Conservation (phyloP, 2,113 vertebrate genomes). For the Ameiurus melas region DNA sequence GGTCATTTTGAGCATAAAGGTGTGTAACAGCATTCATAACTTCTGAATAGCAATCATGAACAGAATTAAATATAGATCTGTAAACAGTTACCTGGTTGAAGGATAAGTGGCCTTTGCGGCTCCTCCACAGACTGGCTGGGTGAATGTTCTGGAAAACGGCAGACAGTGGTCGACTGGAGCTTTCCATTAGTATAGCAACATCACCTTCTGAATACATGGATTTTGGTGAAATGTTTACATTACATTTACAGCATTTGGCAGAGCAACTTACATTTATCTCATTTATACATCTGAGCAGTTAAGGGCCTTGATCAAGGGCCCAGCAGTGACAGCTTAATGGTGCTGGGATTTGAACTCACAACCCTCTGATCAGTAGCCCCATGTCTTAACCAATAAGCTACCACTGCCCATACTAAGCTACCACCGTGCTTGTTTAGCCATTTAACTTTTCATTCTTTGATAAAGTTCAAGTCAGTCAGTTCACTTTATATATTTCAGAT, state of each 20-base stretch:
- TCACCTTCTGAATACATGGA: slow-evolving; percentile 29
- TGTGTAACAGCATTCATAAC: not conserved
- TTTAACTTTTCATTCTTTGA: not conserved
- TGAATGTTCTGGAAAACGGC: slow-evolving; percentile 91
- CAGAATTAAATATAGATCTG: not conserved
- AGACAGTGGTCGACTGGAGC: slow-evolving; percentile 83
- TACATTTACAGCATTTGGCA: no score
- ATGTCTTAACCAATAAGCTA: no score
- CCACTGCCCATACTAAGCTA: no score
- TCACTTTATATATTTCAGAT: not conserved
- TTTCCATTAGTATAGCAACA: slow-evolving; percentile 26
- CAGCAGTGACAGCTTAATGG: no score
- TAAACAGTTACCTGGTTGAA: slow-evolving; percentile 79
- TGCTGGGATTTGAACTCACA: no score
- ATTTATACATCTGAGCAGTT: no score
- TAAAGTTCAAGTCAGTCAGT: not conserved
- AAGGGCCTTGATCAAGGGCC: no score
- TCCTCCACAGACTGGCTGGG: slow-evolving; percentile 86
- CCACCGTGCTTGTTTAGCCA: not conserved
- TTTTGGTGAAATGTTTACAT: not conserved
- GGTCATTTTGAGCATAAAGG: not conserved
- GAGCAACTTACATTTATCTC: no score
- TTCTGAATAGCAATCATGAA: not conserved
- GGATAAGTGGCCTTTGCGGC: slow-evolving; percentile 85
- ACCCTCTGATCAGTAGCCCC: no score